Evolutionary conservation across 1,140 invertebrate species (phyloP), one percentile per base, ranked within the genome.

Genomic region (Hylyphantes graminicola): DNA sequence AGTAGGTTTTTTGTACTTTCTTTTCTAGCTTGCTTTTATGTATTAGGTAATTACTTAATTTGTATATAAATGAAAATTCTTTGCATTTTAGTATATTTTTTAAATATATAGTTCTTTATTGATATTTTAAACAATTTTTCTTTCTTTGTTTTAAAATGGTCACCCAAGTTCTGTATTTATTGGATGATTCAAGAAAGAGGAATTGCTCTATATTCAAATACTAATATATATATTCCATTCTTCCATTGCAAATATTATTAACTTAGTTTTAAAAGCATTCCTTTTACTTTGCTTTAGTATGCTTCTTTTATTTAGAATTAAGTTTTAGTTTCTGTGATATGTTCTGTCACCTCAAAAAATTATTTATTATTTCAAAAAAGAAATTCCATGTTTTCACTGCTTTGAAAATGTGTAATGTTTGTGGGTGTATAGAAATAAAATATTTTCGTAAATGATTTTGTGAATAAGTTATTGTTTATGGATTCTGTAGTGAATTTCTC

Each of bases 391-490:
- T 76, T 59, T 63, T 76, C 21, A 15, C 11, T 67, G 17, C 11
- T 76, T 76, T 76, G 35, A 64, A 76, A 63, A 76, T 50, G 13
- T 74, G 53, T 74, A 76, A n/a, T 76, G 57, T 76, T 7, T 76
- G 35, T 35, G 35, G 59, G 74, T 76, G 48, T 76, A 76, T 76
- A 35, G 74, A 76, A 76, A 59, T 59, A 76, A 76, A 74, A 63
- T 76, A 76, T 76, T 76, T 76, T 76, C 74, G n/a, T 76, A 76
- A 13, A 50, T 63, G 59, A 35, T 76, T 76, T 76, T 64, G 59
- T 64, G 48, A 63, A 15, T 59, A 12, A 13, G 57, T 59, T 13
- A n/a, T 9, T 59, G 57, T 59, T 59, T 59, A 13, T 59, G 12
- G 12, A 59, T 59, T 59, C 5, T 59, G 35, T 35, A 35, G 35